phyloP scores from a whole-genome alignment of 2,888 invertebrate genomes.

The Drosophila diplacantha region DNA sequence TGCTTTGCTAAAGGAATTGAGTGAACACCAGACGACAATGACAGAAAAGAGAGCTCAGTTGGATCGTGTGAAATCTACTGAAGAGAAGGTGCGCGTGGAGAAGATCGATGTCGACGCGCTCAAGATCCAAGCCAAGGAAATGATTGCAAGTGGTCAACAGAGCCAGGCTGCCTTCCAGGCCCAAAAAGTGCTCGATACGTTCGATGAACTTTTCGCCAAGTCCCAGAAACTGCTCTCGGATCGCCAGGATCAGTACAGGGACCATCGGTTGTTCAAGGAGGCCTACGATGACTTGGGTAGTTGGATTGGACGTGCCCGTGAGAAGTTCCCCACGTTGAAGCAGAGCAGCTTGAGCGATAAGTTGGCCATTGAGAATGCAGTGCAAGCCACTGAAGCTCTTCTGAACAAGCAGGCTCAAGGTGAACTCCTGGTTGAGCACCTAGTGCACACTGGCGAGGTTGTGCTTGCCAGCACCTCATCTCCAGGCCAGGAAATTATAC shows the following conservation, averaged over 20 bases:
- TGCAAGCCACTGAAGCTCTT: conserved; percentile 90
- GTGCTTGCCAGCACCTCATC: conserved; percentile 89
- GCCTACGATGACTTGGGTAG: conserved; percentile 92
- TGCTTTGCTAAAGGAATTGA: conserved; percentile 84
- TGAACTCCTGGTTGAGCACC: conserved; percentile 89
- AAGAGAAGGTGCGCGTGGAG: conserved; percentile 92
- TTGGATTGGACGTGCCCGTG: conserved; percentile 92
- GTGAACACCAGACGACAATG: conserved; percentile 87
- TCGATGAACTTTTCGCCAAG: conserved; percentile 87
- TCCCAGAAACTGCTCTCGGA: conserved; percentile 87
- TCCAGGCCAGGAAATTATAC: conserved; percentile 87
- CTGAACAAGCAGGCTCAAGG: conserved; percentile 94
- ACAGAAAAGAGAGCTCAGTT: conserved; percentile 91
- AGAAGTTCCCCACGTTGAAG: conserved; percentile 92
- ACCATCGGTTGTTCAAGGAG: conserved; percentile 93
- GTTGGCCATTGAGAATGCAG: conserved; percentile 91
- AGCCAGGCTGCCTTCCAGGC: conserved; percentile 90
- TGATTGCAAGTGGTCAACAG: conserved; percentile 91
- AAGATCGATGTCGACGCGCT: conserved; percentile 92
- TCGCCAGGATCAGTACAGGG: conserved; percentile 90
- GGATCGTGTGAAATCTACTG: conserved; percentile 89
- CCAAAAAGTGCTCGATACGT: conserved; percentile 89
- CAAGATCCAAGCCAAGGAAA: conserved; percentile 90
- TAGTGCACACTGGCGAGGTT: conserved; percentile 92
- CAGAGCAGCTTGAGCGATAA: conserved; percentile 91